phyloP scores from a whole-genome alignment of 23 tunicate species.

The Styela clava region DNA sequence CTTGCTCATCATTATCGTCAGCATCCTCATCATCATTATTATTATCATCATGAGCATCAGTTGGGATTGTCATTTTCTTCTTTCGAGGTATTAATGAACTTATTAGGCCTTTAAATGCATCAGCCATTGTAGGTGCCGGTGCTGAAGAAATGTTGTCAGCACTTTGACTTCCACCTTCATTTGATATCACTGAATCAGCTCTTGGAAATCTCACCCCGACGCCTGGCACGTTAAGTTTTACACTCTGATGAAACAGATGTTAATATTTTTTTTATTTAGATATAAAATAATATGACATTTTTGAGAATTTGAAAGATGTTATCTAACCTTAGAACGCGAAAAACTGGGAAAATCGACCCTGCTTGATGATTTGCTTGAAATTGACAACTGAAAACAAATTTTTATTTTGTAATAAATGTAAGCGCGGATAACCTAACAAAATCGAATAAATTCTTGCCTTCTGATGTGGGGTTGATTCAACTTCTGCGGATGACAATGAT shows the following conservation, averaged over 20 bases:
- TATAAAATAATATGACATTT: too few relatives aligned
- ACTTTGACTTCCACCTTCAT: neutral
- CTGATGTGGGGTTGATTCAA: neutral
- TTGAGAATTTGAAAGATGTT: neutral
- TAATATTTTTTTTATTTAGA: neutral
- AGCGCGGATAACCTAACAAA: too few relatives aligned
- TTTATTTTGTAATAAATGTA: too few relatives aligned
- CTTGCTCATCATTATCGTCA: neutral
- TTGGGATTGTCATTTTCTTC: too few relatives aligned
- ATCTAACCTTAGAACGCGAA: neutral
- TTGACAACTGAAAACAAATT: neutral
- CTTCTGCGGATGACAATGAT: neutral
- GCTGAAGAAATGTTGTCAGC: neutral
- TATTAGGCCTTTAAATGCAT: neutral
- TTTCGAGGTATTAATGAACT: slow-evolving; percentile 3
- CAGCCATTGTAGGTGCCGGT: slow-evolving; percentile 9
- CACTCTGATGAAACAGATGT: slow-evolving; percentile 20
- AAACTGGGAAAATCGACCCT: neutral
- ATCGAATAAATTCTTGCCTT: neutral
- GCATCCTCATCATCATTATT: neutral
- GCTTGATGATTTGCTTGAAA: neutral
- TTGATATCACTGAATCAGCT: neutral
- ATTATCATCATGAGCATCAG: too few relatives aligned
- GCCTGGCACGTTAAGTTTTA: slow-evolving; percentile 19
- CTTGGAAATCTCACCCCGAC: slow-evolving; percentile 16